phyloP scores from a whole-genome alignment of 2,113 vertebrate species.

The Leptosomus discolor region DNA sequence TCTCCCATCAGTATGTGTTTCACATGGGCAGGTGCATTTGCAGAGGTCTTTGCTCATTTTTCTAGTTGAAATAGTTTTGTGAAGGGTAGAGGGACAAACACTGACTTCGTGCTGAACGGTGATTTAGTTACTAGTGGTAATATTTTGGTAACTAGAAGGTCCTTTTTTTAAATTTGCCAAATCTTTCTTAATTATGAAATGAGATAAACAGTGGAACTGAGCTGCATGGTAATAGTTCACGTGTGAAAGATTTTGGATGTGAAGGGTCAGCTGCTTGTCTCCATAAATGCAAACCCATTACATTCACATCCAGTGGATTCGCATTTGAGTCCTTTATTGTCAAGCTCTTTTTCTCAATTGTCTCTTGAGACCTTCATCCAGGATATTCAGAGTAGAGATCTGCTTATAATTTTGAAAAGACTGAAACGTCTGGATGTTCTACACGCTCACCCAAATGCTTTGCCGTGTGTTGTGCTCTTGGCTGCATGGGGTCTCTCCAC shows the following conservation, averaged over 20 bases:
- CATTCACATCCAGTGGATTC: neutral
- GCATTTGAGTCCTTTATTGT: neutral
- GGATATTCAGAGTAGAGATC: neutral
- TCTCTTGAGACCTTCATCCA: neutral
- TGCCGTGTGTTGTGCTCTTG: neutral
- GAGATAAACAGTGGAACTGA: neutral
- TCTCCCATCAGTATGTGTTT: neutral
- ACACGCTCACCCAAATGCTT: neutral
- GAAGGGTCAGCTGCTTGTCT: neutral
- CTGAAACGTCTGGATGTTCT: neutral
- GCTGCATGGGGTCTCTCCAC: neutral
- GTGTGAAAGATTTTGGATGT: neutral
- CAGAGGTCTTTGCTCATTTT: neutral
- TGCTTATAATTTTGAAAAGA: neutral
- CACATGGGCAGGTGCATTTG: neutral
- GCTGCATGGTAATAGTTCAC: neutral
- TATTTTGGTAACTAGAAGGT: neutral
- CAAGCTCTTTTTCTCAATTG: neutral
- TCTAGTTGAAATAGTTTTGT: neutral
- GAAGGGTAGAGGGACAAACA: neutral
- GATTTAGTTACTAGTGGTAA: neutral
- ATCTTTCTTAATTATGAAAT: neutral
- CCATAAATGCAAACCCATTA: neutral
- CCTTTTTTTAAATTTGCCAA: neutral
- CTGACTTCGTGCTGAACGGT: neutral